Evolutionary conservation across 2,888 invertebrate species (phyloP).

Genomic region (Deilephila porcellus): DNA sequence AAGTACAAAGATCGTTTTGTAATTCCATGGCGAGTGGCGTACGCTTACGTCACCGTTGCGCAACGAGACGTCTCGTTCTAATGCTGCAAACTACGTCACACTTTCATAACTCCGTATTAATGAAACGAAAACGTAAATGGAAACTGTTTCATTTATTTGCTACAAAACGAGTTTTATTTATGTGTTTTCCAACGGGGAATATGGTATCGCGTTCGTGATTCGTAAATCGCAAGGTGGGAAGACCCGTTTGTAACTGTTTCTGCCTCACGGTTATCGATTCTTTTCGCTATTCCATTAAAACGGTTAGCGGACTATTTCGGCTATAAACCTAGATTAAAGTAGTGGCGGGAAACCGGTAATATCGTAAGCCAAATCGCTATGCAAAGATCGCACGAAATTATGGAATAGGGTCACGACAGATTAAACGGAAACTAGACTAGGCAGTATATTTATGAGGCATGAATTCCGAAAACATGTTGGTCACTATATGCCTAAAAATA

Average conservation of each 20-base stretch:
- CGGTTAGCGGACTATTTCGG: background rate
- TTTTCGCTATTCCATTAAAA: conserved; percentile 10
- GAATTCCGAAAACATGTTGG: too few species aligned
- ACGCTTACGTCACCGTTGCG: conserved; percentile 21
- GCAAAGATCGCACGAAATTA: too few species aligned
- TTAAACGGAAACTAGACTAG: too few species aligned
- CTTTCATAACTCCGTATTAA: conserved; percentile 11
- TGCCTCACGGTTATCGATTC: background rate
- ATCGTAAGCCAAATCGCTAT: too few species aligned
- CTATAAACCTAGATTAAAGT: background rate
- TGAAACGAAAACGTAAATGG: background rate
- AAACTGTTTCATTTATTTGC: background rate
- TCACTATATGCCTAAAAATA: too few species aligned
- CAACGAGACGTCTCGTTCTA: background rate
- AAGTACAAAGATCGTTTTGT: conserved; percentile 24
- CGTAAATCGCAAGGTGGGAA: background rate
- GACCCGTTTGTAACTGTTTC: background rate
- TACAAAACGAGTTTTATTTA: background rate
- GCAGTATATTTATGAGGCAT: background rate
- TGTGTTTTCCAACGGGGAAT: background rate
- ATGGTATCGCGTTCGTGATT: background rate
- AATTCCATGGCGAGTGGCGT: conserved; percentile 16
- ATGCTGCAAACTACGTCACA: conserved; percentile 11
- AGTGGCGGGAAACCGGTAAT: background rate
- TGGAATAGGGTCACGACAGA: too few species aligned